Evolutionary conservation across 2,113 vertebrate species (phyloP).

Genomic region (Rhabdomys dilectus): DNA sequence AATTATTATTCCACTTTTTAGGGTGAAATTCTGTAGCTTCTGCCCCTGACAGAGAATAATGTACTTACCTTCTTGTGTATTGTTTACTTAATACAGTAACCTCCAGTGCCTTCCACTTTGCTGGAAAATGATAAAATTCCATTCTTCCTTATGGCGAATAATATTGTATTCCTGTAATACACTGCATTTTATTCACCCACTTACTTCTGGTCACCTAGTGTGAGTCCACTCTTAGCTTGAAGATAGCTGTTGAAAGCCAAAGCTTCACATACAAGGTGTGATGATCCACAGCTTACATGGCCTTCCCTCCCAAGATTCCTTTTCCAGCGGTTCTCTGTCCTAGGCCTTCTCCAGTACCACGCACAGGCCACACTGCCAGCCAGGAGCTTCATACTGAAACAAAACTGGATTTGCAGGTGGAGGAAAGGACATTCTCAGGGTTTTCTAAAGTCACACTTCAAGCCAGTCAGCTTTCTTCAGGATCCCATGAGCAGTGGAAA

Average conservation of each 20-base stretch:
- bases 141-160: background rate
- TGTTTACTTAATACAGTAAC: background rate
- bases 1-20: background rate
- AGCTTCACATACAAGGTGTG: background rate
- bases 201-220: background rate
- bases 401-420: background rate
- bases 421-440: background rate
- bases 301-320: background rate
- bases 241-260: background rate
- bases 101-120: background rate
- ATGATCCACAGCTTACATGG: background rate
- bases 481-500: background rate
- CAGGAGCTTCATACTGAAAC: background rate
- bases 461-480: background rate
- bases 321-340: background rate
- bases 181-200: background rate
- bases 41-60: background rate
- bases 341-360: background rate
- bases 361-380: background rate
- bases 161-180: too few species aligned
- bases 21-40: background rate
- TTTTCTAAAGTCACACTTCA: background rate
- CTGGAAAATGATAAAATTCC: background rate
- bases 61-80: background rate
- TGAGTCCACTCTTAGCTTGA: background rate